Percentiles rank a stretch among this genome's conserved stretches.
Evolutionary conservation across 2,888 invertebrate species (phyloP).

Genomic region (Amphipoea lucens): DNA sequence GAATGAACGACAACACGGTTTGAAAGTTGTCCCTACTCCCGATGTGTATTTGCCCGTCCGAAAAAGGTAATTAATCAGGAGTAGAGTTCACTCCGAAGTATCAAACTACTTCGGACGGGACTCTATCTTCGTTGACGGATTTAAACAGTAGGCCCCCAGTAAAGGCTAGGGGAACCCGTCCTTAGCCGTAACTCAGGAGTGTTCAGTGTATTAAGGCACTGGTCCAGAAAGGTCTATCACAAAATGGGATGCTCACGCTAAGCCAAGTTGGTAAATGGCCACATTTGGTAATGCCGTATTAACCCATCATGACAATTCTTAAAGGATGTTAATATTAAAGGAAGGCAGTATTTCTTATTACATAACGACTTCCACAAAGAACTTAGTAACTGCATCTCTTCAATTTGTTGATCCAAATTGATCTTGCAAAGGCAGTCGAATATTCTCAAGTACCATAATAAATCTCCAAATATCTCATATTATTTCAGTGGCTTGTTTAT

Average conservation of each 20-base stretch:
- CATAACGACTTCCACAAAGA: not conserved
- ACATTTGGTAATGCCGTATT: not conserved
- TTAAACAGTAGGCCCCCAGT: not conserved
- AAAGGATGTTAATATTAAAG: too few relatives aligned
- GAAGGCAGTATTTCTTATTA: not conserved
- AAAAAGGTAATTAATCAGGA: too few relatives aligned
- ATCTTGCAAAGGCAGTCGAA: not conserved
- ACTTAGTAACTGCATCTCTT: not conserved
- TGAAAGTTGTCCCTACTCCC: too few relatives aligned
- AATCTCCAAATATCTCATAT: conserved; percentile 32
- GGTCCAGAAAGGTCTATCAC: too few relatives aligned
- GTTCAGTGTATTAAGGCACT: not conserved
- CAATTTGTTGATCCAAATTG: conserved; percentile 10
- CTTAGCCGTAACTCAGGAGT: not conserved
- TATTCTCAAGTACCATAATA: conserved; percentile 14
- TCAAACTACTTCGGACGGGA: too few relatives aligned
- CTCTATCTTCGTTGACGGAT: not conserved
- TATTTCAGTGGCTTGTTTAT: conserved; percentile 47
- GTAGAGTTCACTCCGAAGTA: too few relatives aligned
- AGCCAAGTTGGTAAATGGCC: not conserved
- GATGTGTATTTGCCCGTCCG: too few relatives aligned
- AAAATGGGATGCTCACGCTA: not conserved
- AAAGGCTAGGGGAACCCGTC: not conserved
- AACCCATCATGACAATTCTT: too few relatives aligned
- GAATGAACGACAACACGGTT: too few relatives aligned